Percentiles rank a stretch among this genome's conserved stretches.
These are phyloP conservation scores for Ginglymostoma cirratum DNA, from an alignment of 2,113 vertebrate genomes.

Conservation along the genomic window DNA sequence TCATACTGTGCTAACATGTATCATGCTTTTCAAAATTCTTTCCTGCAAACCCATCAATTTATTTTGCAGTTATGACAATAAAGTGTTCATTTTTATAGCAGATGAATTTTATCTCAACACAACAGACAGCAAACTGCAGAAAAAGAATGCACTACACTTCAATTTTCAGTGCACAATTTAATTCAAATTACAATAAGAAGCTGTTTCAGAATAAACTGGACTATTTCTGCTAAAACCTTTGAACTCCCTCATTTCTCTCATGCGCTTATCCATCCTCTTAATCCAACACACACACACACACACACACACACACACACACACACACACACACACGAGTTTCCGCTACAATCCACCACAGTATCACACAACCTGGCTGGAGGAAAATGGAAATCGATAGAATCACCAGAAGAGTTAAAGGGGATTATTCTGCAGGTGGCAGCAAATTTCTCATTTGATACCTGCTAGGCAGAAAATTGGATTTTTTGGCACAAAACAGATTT, in stretches of 20 bases:
- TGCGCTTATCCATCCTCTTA: not conserved
- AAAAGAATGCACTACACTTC: not conserved
- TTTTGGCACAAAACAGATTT: not conserved
- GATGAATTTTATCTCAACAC: not conserved
- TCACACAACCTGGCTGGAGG: not conserved
- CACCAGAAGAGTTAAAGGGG: not conserved
- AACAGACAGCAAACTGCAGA: not conserved
- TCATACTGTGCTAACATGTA: not conserved
- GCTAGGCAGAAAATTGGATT: slow-evolving; percentile 16
- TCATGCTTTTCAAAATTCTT: not conserved
- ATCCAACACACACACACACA: not conserved
- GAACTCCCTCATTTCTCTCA: not conserved
- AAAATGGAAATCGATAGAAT: slow-evolving; percentile 14
- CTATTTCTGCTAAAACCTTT: not conserved
- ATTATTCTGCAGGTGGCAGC: slow-evolving; percentile 24
- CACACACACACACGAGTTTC: not conserved
- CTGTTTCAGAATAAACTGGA: not conserved
- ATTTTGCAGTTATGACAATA: not conserved
- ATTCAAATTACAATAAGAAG: not conserved
- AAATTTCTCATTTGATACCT: slow-evolving; percentile 14
- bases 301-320: not conserved
- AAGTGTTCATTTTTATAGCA: not conserved
- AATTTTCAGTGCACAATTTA: not conserved
- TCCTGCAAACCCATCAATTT: not conserved
- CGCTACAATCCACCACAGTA: not conserved